phyloP scores from a whole-genome alignment of 2,797 vertebrate species.

The Labroides dimidiatus region DNA sequence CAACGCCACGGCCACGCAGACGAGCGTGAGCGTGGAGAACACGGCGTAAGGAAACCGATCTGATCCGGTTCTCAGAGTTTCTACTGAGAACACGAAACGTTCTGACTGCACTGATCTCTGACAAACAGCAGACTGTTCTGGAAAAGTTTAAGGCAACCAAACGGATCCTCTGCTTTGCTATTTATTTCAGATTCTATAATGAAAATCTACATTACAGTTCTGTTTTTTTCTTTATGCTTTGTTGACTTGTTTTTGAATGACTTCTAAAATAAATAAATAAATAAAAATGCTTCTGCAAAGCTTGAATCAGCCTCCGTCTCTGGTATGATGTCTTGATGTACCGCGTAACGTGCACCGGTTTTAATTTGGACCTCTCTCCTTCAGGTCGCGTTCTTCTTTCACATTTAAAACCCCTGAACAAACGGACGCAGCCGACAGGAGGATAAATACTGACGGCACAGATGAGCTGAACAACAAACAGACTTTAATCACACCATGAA shows the following conservation, averaged over 20 bases:
- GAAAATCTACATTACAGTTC: neutral
- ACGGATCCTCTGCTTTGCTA: slow-evolving; percentile 23
- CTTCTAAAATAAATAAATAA: slow-evolving; percentile 27
- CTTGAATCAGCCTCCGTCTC: neutral
- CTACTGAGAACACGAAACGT: neutral
- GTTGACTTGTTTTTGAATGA: neutral
- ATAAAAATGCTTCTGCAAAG: slow-evolving; percentile 39
- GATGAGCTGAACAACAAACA: too few relatives aligned
- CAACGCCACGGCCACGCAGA: slow-evolving; percentile 57
- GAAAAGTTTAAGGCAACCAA: slow-evolving; percentile 7
- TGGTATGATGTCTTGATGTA: neutral
- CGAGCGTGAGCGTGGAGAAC: slow-evolving; percentile 57
- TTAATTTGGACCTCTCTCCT: too few relatives aligned
- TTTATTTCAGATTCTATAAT: slow-evolving; percentile 55
- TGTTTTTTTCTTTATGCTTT: neutral
- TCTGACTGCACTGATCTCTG: slow-evolving; percentile 35
- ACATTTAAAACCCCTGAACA: too few relatives aligned
- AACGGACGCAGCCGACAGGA: too few relatives aligned
- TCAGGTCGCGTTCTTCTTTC: too few relatives aligned
- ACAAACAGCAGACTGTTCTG: neutral
- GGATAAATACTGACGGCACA: too few relatives aligned
- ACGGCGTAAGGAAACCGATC: slow-evolving; percentile 49
- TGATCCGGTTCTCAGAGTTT: neutral
- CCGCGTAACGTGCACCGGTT: too few relatives aligned
- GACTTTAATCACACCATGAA: too few relatives aligned